Conservation (phyloP, 92 coral and sea anemone species). For the Palythoa caribaeorum region DNA sequence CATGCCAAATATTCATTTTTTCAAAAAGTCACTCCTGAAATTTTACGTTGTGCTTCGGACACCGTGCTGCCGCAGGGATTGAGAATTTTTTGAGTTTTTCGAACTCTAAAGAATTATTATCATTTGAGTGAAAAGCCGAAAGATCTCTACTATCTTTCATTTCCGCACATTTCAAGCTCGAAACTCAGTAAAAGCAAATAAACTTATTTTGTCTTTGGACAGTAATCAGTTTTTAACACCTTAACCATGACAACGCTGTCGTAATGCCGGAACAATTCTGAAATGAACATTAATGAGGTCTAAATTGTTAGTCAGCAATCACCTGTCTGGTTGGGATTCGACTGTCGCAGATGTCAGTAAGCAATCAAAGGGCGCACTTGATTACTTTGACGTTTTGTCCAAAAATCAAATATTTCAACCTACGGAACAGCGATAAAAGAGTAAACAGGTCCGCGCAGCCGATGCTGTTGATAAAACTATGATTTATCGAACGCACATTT, state of each 20-base stretch:
- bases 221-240: neutral
- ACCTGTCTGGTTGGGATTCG: neutral
- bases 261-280: slow-evolving; percentile 5
- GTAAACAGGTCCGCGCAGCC: neutral
- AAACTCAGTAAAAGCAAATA: neutral
- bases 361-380: neutral
- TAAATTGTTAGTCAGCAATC: neutral
- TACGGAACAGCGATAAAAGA: neutral
- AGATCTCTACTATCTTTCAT: neutral
- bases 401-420: neutral
- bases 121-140: neutral
- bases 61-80: too few relatives aligned
- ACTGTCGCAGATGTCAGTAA: neutral
- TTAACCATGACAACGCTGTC: neutral
- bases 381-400: neutral
- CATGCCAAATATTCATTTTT: too few relatives aligned
- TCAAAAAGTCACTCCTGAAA: too few relatives aligned
- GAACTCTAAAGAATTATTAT: too few relatives aligned
- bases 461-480: neutral
- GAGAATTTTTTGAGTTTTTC: too few relatives aligned
- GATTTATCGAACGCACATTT: neutral
- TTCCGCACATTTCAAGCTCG: neutral
- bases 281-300: slow-evolving; percentile 20
- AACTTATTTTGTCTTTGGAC: neutral
- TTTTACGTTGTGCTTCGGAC: too few relatives aligned